A percentile compares a stretch with the other conserved stretches of the same genome.
Evolutionary conservation across 2,888 invertebrate genomes (phyloP).

Genomic region (Meandrusa payeni): DNA sequence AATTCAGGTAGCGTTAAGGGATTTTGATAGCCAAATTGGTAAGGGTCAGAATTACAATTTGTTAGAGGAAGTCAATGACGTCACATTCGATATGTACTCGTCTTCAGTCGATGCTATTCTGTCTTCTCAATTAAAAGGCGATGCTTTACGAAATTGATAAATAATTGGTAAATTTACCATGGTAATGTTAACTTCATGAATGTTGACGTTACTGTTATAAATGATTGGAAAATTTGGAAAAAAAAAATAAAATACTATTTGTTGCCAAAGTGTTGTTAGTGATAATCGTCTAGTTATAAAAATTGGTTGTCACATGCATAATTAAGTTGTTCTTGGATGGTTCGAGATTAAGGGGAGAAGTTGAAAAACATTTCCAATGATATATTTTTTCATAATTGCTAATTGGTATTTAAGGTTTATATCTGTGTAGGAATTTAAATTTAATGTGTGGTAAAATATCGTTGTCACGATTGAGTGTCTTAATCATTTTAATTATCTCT

Average conservation of each 20-base stretch:
- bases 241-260: constrained; percentile 67
- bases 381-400: constrained; percentile 81
- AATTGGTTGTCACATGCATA: constrained; percentile 79
- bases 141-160: constrained; percentile 53
- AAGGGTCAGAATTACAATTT: constrained; percentile 38
- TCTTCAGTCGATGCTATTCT: constrained; percentile 65
- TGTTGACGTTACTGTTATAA: constrained; percentile 66
- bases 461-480: constrained; percentile 51
- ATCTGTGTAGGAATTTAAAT: constrained; percentile 77
- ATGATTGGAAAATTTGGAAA: constrained; percentile 49
- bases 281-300: constrained; percentile 75
- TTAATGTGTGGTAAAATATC: constrained; percentile 74
- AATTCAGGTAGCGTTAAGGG: constrained; percentile 43
- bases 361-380: constrained; percentile 79
- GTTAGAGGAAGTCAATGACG: constrained; percentile 42
- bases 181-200: constrained; percentile 62
- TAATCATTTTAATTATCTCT: neutral
- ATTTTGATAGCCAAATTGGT: constrained; percentile 64
- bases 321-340: constrained; percentile 78
- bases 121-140: constrained; percentile 65
- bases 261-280: constrained; percentile 81
- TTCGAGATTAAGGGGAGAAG: constrained; percentile 74
- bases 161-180: constrained; percentile 47
- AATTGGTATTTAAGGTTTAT: constrained; percentile 78
- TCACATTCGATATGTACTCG: constrained; percentile 42